phyloP scores from a whole-genome alignment of 1,140 invertebrate species.

The Dendrolimus punctatus region DNA sequence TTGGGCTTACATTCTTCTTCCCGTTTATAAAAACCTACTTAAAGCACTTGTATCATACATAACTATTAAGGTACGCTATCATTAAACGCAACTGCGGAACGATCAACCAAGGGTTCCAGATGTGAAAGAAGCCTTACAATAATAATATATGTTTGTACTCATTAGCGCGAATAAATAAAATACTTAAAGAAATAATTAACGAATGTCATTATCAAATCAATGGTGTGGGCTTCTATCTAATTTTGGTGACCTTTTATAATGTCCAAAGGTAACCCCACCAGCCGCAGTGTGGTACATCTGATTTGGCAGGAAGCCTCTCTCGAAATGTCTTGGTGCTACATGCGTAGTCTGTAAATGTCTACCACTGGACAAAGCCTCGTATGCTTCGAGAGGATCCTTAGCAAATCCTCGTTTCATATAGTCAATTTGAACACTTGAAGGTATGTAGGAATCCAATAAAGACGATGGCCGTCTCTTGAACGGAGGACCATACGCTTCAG shows the following conservation, averaged over 20 bases:
- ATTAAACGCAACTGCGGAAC: too few species aligned
- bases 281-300: conserved; percentile 62
- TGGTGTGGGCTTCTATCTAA: conserved; percentile 26
- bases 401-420: conserved; percentile 61
- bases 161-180: too few species aligned
- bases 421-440: conserved; percentile 61
- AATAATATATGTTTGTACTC: too few species aligned
- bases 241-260: conserved; percentile 57
- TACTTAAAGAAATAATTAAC: neutral
- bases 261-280: conserved; percentile 51
- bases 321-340: conserved; percentile 43
- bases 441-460: conserved; percentile 65
- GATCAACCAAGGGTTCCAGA: too few species aligned
- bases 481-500: conserved; percentile 26
- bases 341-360: conserved; percentile 30
- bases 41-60: too few species aligned
- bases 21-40: too few species aligned
- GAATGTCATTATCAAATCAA: conserved; percentile 4
- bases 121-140: too few species aligned
- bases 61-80: too few species aligned
- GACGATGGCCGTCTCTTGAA: conserved; percentile 55
- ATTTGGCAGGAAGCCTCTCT: conserved; percentile 65
- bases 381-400: conserved; percentile 56
- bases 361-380: conserved; percentile 53
- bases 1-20: too few species aligned